These are phyloP conservation scores for Lutjanus campechanus DNA, from an alignment of 2,797 vertebrate genomes.

Conservation along the genomic window DNA sequence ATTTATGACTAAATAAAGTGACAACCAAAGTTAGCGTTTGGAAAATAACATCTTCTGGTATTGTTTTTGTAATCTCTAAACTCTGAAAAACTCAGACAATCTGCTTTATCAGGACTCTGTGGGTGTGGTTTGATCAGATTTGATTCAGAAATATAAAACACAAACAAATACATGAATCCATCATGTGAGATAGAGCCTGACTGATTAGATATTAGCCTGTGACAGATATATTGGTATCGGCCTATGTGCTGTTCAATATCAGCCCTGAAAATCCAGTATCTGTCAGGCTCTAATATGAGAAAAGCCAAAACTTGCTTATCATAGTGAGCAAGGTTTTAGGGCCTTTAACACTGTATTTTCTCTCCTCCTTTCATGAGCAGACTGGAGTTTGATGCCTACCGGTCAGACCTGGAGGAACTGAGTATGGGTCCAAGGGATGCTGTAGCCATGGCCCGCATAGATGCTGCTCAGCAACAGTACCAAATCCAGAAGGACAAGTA, in stretches of 20 bases:
- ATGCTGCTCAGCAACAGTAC: constrained; percentile 93
- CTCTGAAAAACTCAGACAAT: neutral
- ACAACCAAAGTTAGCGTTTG: neutral
- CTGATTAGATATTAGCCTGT: too few species aligned
- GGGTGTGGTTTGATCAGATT: neutral
- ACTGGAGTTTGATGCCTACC: constrained; percentile 96
- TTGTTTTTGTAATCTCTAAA: too few species aligned
- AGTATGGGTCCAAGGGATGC: constrained; percentile 93
- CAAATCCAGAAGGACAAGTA: constrained; percentile 96
- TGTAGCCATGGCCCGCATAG: constrained; percentile 90
- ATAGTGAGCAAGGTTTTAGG: neutral
- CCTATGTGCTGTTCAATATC: too few species aligned
- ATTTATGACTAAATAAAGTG: neutral
- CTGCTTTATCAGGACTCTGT: too few species aligned
- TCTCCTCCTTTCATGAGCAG: constrained; percentile 69
- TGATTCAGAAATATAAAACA: neutral
- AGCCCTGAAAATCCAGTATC: too few species aligned
- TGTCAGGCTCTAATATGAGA: too few species aligned
- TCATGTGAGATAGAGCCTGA: neutral
- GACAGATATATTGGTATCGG: too few species aligned
- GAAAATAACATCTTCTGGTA: neutral
- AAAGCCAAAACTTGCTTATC: too few species aligned
- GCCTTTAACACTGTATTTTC: neutral
- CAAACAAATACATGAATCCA: neutral
- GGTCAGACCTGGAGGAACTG: constrained; percentile 96